Percentiles rank a stretch among this genome's conserved stretches.
Conservation (phyloP, 2,113 vertebrate species). For the Calidris pugnax region DNA sequence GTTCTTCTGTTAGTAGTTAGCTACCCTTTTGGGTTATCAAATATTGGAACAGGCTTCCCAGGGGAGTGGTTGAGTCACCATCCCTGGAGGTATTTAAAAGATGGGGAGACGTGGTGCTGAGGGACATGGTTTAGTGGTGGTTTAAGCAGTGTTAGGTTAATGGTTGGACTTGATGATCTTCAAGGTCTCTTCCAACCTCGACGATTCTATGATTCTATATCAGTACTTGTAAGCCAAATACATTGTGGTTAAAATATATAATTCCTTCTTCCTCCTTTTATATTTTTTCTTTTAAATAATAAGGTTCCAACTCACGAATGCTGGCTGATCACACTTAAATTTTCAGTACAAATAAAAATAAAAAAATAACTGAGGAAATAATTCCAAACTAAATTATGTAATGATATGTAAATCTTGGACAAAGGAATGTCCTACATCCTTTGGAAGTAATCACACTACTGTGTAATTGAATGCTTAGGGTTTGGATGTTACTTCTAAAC, state of each 20-base stretch:
- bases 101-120: not conserved
- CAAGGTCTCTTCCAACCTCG: not conserved
- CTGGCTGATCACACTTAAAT: not conserved
- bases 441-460: not conserved
- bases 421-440: not conserved
- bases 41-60: not conserved
- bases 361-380: not conserved
- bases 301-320: not conserved
- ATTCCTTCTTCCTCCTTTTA: not conserved
- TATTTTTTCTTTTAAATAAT: not conserved
- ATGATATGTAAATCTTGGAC: not conserved
- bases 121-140: not conserved
- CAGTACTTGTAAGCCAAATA: not conserved
- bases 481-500: not conserved
- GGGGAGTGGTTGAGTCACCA: not conserved
- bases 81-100: not conserved
- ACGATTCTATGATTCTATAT: not conserved
- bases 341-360: not conserved
- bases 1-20: not conserved
- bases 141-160: not conserved
- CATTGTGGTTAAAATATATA: not conserved
- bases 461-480: not conserved
- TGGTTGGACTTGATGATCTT: not conserved
- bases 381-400: not conserved
- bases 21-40: not conserved